These are phyloP conservation scores for Orthosia gracilis DNA, from an alignment of 2,888 invertebrate genomes.

Conservation along the genomic window DNA sequence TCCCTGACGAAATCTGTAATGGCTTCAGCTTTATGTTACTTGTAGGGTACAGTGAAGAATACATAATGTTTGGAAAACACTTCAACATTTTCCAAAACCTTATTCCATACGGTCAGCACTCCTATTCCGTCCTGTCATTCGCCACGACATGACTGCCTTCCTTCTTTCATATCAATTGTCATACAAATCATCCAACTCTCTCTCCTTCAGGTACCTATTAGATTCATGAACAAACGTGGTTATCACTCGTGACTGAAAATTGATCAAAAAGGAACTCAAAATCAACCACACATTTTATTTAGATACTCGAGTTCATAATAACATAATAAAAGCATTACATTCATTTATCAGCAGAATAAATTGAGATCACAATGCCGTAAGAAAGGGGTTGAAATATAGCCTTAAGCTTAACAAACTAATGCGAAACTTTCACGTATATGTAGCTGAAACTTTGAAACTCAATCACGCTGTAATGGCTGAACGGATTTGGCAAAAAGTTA, in stretches of 20 bases:
- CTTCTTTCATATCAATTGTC: too few relatives aligned
- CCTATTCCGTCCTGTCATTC: too few relatives aligned
- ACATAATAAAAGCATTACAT: neutral
- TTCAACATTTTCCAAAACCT: too few relatives aligned
- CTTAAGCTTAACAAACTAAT: conserved; percentile 30
- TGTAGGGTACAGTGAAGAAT: neutral
- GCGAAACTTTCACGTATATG: conserved; percentile 34
- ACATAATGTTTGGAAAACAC: too few relatives aligned
- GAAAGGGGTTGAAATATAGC: conserved; percentile 29
- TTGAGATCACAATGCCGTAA: conserved; percentile 11
- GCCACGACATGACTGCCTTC: too few relatives aligned
- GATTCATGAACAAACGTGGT: too few relatives aligned
- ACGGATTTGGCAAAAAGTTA: conserved; percentile 43
- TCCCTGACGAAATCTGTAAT: neutral
- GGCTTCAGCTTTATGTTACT: neutral
- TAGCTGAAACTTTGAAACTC: conserved; percentile 38
- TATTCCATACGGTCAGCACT: too few relatives aligned
- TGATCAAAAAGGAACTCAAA: too few relatives aligned
- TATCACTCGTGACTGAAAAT: too few relatives aligned
- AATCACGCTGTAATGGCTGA: conserved; percentile 41
- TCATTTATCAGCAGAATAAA: neutral
- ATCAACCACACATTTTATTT: neutral
- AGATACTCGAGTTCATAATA: neutral
- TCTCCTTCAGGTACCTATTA: too few relatives aligned
- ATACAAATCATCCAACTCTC: too few relatives aligned